Percentiles rank a stretch among this genome's conserved stretches.
phyloP scores from a whole-genome alignment of 2,113 vertebrate species.

The Columbina picui region DNA sequence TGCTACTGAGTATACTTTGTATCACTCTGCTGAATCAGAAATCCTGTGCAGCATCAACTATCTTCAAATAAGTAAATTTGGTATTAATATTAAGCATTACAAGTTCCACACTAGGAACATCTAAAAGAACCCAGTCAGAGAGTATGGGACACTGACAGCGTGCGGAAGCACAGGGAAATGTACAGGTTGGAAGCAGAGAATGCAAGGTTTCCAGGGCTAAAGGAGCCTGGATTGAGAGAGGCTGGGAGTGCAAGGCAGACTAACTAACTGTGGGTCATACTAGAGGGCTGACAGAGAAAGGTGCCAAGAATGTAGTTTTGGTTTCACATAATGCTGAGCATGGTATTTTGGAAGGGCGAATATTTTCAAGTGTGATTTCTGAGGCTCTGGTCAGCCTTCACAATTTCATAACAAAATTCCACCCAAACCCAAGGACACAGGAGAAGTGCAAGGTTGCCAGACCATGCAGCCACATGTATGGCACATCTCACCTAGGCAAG shows the following conservation, averaged over 20 bases:
- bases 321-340: not conserved
- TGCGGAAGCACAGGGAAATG: not conserved
- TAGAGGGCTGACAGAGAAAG: not conserved
- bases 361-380: not conserved
- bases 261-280: not conserved
- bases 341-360: not conserved
- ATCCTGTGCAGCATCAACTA: not conserved
- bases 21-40: not conserved
- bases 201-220: not conserved
- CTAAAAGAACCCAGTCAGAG: not conserved
- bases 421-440: not conserved
- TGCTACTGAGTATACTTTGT: not conserved
- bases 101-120: accelerated
- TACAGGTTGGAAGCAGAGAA: not conserved
- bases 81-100: not conserved
- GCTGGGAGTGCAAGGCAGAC: not conserved
- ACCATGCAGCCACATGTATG: not conserved
- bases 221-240: not conserved
- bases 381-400: not conserved
- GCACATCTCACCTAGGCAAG: conserved; percentile 87
- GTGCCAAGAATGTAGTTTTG: not conserved
- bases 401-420: not conserved
- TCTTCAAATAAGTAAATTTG: not conserved
- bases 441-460: not conserved
- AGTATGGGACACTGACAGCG: not conserved